Evolutionary conservation across 1,140 invertebrate species (phyloP).

Genomic region (Arion vulgaris): DNA sequence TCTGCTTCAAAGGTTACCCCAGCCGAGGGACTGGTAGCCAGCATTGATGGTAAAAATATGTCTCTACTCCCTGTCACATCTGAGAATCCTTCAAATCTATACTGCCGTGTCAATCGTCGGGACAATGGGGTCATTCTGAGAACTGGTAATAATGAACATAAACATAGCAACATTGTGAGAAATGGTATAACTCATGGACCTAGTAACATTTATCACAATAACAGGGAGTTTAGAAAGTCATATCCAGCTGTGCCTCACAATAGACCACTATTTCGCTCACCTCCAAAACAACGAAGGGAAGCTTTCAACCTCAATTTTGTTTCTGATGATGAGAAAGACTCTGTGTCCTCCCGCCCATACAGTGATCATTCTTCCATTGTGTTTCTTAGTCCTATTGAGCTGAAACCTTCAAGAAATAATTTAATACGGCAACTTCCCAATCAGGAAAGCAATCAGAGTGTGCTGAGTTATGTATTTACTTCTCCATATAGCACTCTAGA

Average conservation of each 20-base stretch:
- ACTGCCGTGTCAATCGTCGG: not conserved
- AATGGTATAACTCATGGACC: conserved; percentile 13
- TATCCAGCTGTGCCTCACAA: conserved; percentile 28
- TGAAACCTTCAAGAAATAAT: conserved; percentile 57
- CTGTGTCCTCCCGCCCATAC: conserved; percentile 56
- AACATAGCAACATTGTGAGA: conserved; percentile 22
- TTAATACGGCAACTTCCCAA: conserved; percentile 57
- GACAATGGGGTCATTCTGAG: not conserved
- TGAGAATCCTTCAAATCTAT: not conserved
- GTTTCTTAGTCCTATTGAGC: conserved; percentile 62
- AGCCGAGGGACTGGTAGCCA: conserved; percentile 57
- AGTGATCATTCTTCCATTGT: conserved; percentile 67
- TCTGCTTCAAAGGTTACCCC: conserved; percentile 62
- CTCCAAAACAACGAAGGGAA: conserved; percentile 16
- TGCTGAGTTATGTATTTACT: conserved; percentile 45
- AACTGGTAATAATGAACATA: not conserved
- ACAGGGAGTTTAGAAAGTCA: conserved; percentile 30
- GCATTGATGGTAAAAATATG: conserved; percentile 67
- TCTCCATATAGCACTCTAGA: conserved; percentile 48
- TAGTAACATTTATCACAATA: not conserved
- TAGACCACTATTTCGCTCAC: conserved; percentile 15
- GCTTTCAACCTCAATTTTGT: conserved; percentile 44
- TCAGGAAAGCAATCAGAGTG: conserved; percentile 47
- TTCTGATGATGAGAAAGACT: conserved; percentile 65
- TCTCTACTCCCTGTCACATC: conserved; percentile 52